Evolutionary conservation across 2,113 vertebrate genomes (phyloP).

Genomic region (Atractosteus spatula): DNA sequence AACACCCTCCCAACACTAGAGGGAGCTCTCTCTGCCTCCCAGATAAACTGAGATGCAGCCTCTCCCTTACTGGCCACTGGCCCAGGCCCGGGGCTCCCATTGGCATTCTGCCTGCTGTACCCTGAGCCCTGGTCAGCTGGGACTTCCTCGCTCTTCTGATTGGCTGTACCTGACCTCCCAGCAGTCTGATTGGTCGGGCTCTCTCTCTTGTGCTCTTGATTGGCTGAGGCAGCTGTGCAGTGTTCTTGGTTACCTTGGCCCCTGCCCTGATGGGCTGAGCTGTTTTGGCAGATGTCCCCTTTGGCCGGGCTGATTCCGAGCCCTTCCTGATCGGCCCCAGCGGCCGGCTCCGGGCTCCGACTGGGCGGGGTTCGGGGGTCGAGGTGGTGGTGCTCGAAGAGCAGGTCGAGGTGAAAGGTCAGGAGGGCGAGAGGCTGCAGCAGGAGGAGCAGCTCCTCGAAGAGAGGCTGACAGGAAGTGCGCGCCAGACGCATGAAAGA

Average conservation of each 20-base stretch:
- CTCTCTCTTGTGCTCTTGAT: slow-evolving; percentile 16
- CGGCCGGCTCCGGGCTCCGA: slow-evolving; percentile 42
- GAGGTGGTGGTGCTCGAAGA: slow-evolving; percentile 87
- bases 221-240: slow-evolving; percentile 16
- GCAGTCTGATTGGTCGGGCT: slow-evolving; percentile 21
- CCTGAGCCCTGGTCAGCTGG: too few relatives aligned
- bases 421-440: slow-evolving; percentile 92
- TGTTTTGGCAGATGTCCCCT: slow-evolving; percentile 35
- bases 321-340: slow-evolving; percentile 40
- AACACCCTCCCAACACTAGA: slow-evolving; percentile 42
- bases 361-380: slow-evolving; percentile 55
- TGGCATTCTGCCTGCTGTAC: neutral
- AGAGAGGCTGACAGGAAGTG: slow-evolving; percentile 76
- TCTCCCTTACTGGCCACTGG: neutral
- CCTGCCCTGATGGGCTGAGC: slow-evolving; percentile 46
- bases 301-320: slow-evolving; percentile 24
- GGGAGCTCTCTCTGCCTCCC: slow-evolving; percentile 53
- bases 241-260: too few relatives aligned
- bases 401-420: slow-evolving; percentile 90
- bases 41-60: slow-evolving; percentile 54
- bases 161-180: neutral
- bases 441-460: slow-evolving; percentile 89
- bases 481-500: slow-evolving; percentile 84
- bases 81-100: slow-evolving; percentile 14
- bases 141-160: neutral